Conservation (phyloP, 2,797 vertebrate species). For the Threskiornis aethiopicus region DNA sequence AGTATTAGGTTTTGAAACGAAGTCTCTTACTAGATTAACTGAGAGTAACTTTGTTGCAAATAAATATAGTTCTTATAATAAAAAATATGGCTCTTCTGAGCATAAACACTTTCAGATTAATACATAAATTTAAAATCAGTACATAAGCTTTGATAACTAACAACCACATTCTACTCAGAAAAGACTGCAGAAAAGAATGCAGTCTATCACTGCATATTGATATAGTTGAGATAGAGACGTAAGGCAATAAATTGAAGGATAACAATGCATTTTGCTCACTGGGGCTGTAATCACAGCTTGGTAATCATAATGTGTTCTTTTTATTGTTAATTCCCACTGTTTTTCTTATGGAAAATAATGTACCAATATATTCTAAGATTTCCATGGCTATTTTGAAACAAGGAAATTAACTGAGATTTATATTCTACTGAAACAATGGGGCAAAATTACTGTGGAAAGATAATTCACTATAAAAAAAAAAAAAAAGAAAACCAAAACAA, state of each 20-base stretch:
- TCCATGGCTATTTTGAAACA: background rate
- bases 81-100: background rate
- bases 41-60: background rate
- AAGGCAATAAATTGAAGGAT: slow-evolving; percentile 10
- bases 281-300: background rate
- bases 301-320: slow-evolving; percentile 3
- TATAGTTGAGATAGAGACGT: background rate
- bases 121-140: background rate
- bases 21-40: background rate
- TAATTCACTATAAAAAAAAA: background rate
- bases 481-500: background rate
- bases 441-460: background rate
- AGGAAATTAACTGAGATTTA: background rate
- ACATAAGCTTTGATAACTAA: background rate
- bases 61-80: background rate
- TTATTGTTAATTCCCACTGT: background rate
- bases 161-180: background rate
- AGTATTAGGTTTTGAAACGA: background rate
- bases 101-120: background rate
- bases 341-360: slow-evolving; percentile 5
- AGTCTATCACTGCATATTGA: background rate
- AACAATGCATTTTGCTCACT: background rate
- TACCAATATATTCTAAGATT: background rate
- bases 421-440: background rate
- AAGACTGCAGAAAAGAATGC: background rate